Base-by-base conservation (phyloP, 2,888 invertebrate genomes). In the Coleophora flavipennella region DNA sequence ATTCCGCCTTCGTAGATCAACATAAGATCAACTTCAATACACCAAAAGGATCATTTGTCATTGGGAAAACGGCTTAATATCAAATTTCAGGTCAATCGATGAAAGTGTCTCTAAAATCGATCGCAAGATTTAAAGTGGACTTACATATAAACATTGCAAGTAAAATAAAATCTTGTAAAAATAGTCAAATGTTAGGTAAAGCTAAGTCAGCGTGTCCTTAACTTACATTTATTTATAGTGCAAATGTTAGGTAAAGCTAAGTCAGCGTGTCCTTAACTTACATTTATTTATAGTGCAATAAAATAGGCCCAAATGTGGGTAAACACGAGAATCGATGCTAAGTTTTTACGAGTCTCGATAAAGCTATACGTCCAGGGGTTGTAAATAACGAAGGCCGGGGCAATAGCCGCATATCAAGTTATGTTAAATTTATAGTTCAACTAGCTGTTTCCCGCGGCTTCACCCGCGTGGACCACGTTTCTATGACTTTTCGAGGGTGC, bases 391-490 rank as follows among this genome's bases (percentile, higher is more conserved):
- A 29, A 29, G n/a, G 20, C 38, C 38, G 12, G n/a, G 11, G 41
- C 48, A 42, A 49, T 40, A 35, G 42, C 39, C 44, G 44, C 43
- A 43, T 39, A 45, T 45, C 38, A 42, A 37, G 11, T 28, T 35
- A 40, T 45, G 39, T 43, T 51, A 41, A 43, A 44, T 47, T 52
- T 50, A 53, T 49, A 43, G 40, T 41, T 41, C 34, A 34, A 40
- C n/a, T n/a, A n/a, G n/a, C n/a, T n/a, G n/a, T n/a, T n/a, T n/a
- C n/a, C n/a, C n/a, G n/a, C n/a, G n/a, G n/a, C n/a, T n/a, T n/a
- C n/a, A n/a, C n/a, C n/a, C n/a, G n/a, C n/a, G n/a, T n/a, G n/a
- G n/a, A n/a, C n/a, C n/a, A n/a, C n/a, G n/a, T n/a, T n/a, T n/a
- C n/a, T n/a, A n/a, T n/a, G n/a, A n/a, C n/a, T n/a, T n/a, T n/a